Base-by-base conservation (phyloP, 2,113 vertebrate species). In the Hyaena hyaena region DNA sequence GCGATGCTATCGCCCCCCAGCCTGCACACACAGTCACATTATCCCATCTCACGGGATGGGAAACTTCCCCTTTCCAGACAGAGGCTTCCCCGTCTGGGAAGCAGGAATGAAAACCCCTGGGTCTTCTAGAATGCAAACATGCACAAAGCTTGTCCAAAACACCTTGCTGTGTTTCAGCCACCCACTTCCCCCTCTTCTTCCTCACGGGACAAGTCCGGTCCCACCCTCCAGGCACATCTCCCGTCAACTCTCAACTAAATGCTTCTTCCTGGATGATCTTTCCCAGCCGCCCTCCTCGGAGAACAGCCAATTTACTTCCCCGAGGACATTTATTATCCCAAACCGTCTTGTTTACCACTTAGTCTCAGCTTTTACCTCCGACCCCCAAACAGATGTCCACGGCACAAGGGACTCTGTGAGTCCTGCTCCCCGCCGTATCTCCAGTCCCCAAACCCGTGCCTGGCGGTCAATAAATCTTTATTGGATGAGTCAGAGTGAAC, bases 11-110 rank as follows among this genome's bases (percentile, higher is more conserved):
- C 11, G 94, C 45, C 16, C 15, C 90, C 84, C 55, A 68, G 0
- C 0, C 74, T 65, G 0, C 0, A 0, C 2, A 83, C n/a, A 6
- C 4, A 10, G 9, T 7, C 24, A 26, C 7, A 0, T 26, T 43
- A 10, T 39, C 19, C 87, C 0, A 0, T 33, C 65, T 39, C 55
- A 12, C 31, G 50, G 50, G 50, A 50, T 0, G 2, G 61, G 10
- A 5, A 0, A 94, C 88, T 71, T 76, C 87, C 0, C 94, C 45
- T 91, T 61, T 95, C 85, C 0, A 0, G 48, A 86, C n/a, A 43
- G 1, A 0, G 65, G 28, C 55, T n/a, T 26, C 69, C 53, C 24
- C 26, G 0, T 19, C 61, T 58, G 15, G 21, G 81, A 82, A n/a
- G 61, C 77, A 28, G 7, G 10, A 74, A 21, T 15, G 15, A 45